Evolutionary conservation across 2,888 invertebrate genomes (phyloP), one percentile per base, ranked within the genome.

Genomic region (Agonopterix heracliana): DNA sequence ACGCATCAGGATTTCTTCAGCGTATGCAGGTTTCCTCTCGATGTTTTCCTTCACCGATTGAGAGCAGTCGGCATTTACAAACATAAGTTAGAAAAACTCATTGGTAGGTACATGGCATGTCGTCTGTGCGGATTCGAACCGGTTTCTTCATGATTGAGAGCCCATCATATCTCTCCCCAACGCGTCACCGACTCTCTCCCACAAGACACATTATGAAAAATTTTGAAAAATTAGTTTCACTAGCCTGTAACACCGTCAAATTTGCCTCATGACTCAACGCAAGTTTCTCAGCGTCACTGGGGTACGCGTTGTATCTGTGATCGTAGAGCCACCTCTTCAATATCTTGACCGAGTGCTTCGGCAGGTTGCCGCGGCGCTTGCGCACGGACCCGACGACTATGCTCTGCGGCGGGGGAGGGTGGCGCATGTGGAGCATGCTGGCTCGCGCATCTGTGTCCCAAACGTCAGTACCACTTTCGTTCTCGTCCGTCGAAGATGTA

Each of bases 301-400:
- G 98, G 74, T 98, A 98, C 0, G 98, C 98, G 72, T 98, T 97
- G 85, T 96, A 97, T 40, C 97, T 92, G 71, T 98, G 97, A 54
- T 97, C 96, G 71, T 95, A 97, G 1, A 98, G 90, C 98, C 98
- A 98, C 51, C 95, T 90, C 76, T 96, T 96, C 45, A 98, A 80
- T 50, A 98, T 95, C 76, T 96, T 95, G 4, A 98, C 97, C 0
- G 97, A 95, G 68, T 96, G 95, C 74, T 97, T 98, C 3, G 97
- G 97, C 41, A 98, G 86, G 83, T 98, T 98, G 0, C 97, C 97
- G 11, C 98, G 91, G 11, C 96, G 91, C 78, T 95, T 96, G 48
- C 96, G 91, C 58, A 93, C 90, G 0, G 92, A 84, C n/a, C 83
- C 85, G 3, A 80, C 71, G 36, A 81, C 66, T 38, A 81, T 71